Conservation (phyloP, 1,140 invertebrate species). For the Cylas formicarius region DNA sequence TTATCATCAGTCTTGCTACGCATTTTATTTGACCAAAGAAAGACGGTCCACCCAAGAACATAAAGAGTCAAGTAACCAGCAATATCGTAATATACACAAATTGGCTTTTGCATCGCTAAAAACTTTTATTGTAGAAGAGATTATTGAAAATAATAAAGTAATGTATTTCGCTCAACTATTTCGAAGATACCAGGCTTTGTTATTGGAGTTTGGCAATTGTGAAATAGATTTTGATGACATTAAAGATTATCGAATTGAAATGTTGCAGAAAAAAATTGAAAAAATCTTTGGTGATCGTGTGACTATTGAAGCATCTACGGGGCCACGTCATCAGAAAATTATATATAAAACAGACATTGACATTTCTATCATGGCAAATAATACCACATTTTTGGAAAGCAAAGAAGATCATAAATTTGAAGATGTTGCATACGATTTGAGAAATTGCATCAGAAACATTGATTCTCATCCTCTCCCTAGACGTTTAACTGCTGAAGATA, state of each 20-base stretch:
- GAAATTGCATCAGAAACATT: too few species aligned
- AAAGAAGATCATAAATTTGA: too few species aligned
- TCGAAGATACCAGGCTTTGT: slow-evolving; percentile 16
- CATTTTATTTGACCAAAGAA: slow-evolving; percentile 8
- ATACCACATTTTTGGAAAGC: too few species aligned
- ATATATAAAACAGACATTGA: too few species aligned
- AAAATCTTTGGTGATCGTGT: slow-evolving; percentile 32
- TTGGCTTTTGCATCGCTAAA: slow-evolving; percentile 12
- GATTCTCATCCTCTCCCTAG: neutral
- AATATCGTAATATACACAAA: slow-evolving; percentile 13
- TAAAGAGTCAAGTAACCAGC: slow-evolving; percentile 9
- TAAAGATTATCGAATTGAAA: slow-evolving; percentile 33
- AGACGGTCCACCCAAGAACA: slow-evolving; percentile 9
- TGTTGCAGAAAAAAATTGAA: too few species aligned
- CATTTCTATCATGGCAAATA: too few species aligned
- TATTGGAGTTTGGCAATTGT: slow-evolving; percentile 16
- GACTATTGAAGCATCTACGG: slow-evolving; percentile 33
- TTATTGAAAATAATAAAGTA: slow-evolving; percentile 15
- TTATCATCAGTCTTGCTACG: slow-evolving; percentile 16
- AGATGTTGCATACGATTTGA: slow-evolving; percentile 2
- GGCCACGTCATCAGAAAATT: slow-evolving; percentile 23
- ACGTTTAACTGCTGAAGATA: too few species aligned
- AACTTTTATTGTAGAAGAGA: slow-evolving; percentile 9
- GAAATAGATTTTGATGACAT: slow-evolving; percentile 20
- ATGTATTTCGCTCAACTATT: slow-evolving; percentile 18